Base-by-base conservation (phyloP, 2,113 vertebrate species). In the Myotis yumanensis region DNA sequence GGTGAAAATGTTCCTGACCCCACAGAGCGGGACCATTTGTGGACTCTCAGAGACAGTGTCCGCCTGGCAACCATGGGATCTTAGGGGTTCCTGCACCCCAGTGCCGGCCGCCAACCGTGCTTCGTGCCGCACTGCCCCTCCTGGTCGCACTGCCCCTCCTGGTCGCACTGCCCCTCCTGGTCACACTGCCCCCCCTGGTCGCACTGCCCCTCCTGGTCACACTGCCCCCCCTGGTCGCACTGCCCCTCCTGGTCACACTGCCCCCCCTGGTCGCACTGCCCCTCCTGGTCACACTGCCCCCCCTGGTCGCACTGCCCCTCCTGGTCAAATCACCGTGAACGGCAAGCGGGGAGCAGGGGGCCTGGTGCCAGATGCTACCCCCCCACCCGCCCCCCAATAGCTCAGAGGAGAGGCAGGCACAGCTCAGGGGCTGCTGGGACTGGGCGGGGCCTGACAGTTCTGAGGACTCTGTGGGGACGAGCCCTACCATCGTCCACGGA, bases 81-180 rank as follows among this genome's bases (percentile, higher is more conserved):
- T 46, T 6, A 7, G 20, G 22, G 64, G 64, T 20, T 1, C 40
- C 32, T 59, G 25, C 3, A 7, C 25, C 1, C 59, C 91, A 0
- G 0, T 0, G 0, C 69, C 2, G 15, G 40, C 54, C 0, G 0
- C 84, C 9, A 3, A 0, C 1, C 1, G 5, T 40, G 62, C 64
- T 52, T 72, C 2, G 3, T 11, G 52, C 12, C 7, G 1, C 48
- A n/a, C n/a, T 11, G 4, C 4, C 1, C 66, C 9, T 72, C 37
- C 51, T 0, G 4, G 7, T n/a, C 37, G 4, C 37, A 37, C 37
- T 4, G 37, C 37, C 4, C 37, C 37, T 37, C 37, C 37, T 37
- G 37, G 37, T 37, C 37, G 3, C 37, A 37, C 37, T 37, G 37
- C 37, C 37, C 37, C 37, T 37, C 37, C 37, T 37, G 37, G 37